Evolutionary conservation across 2,113 vertebrate species (phyloP), one percentile per base, ranked within the genome.

Genomic region (Pseudopodoces humilis): DNA sequence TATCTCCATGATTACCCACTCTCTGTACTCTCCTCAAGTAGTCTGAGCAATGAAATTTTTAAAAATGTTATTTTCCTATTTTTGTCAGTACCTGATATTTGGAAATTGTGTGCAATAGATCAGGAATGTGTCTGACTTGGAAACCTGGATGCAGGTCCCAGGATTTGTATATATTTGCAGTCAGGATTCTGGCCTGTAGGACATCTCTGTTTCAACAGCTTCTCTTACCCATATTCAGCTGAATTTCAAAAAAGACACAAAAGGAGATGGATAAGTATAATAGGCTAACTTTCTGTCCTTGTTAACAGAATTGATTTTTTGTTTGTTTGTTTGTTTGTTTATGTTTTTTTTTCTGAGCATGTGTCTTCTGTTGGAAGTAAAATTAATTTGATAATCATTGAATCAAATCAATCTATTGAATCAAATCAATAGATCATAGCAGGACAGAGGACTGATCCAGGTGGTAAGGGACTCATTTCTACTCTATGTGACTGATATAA

Each of bases 221-320:
- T 72, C 5, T 65, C 8, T 58, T 28, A 41, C 6, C 5, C 7
- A 6, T 24, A 62, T 58, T 70, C 22, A 37, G 22, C 6, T n/a
- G 28, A 83, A 63, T 39, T 86, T 83, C 16, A 39, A 83, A 81
- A 64, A 7, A 52, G 33, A 52, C 24, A 47, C 2, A 64, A 43
- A 67, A 21, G 12, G 39, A 44, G 1, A 14, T 56, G 15, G 15
- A 41, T 47, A 76, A 27, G 27, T 50, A 17, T 31, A 24, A 35
- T 15, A 44, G 6, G 5, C 55, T 68, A 50, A 3, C 7, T 60
- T 75, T 72, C 39, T 68, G 8, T 16, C 22, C 31, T 67, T 2
- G 0, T 2, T 77, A 81, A 56, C 2, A 22, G 1, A 37, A 7
- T 1, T 47, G 39, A 39, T 22, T 35, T 2, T 6, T 15, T 31